Evolutionary conservation across 1,140 invertebrate species (phyloP), one percentile per base, ranked within the genome.

Genomic region (Nephotettix cincticeps): DNA sequence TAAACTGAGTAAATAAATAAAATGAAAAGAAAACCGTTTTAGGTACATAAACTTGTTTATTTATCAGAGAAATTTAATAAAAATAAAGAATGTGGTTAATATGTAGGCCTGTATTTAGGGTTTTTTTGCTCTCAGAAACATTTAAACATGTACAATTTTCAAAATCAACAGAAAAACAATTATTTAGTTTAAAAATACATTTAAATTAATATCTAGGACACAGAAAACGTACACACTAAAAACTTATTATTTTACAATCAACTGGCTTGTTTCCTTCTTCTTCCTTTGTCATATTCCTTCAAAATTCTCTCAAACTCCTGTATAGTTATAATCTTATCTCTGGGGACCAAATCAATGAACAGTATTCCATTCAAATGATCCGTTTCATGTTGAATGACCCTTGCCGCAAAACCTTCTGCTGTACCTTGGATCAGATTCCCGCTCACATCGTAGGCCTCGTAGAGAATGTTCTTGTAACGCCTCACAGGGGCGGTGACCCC

Each of bases 311-410:
- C 19, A n/a, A 51, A 51, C 19, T 51, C 47, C 21, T 51, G 14
- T 19, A 51, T 51, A 51, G 47, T 51, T 4, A 51, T 51, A n/a
- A 51, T 51, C 47, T 51, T 51, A 4, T 51, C 21, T n/a, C n/a
- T 17, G 6, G 47, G 14, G 47, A 51, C 47, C 47, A 51, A n/a
- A 21, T 51, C 47, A n/a, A 51, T 51, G n/a, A 51, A 51, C 3
- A 51, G 47, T 51, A 51, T 51, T 3, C 47, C 47, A 51, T 51
- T 21, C 47, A 51, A 51, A n/a, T 51, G 47, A 21, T 51, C 47
- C 19, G 47, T 51, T 21, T 51, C 47, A n/a, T 51, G 47, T 51
- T 51, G 47, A 19, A 51, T 51, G 14, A 51, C 47, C 19, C 47
- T 51, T 17, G 47, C 47, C 47, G 47, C 4, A 51, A 51, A 51